Base-by-base conservation (phyloP, 2,113 vertebrate genomes). In the Pleuronectes platessa region DNA sequence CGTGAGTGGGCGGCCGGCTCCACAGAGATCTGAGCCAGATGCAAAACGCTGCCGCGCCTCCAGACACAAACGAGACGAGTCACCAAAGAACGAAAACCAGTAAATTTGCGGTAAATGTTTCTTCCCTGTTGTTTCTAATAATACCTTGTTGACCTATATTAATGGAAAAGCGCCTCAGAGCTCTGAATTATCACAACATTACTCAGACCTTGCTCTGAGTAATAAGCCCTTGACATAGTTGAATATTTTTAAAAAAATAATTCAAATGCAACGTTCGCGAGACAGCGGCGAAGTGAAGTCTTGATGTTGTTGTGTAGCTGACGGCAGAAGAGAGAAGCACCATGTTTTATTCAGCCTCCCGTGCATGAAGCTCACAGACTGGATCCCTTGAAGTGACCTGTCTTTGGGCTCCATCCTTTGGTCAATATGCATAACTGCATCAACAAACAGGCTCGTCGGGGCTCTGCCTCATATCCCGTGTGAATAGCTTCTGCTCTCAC, bases 371-470 rank as follows among this genome's bases (percentile, higher is more conserved):
- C 72, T 78, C 58, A 54, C 81, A 77, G 51, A 63, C 55, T 26
- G 58, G 80, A 81, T 77, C 55, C 59, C 79, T 78, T 72, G 23
- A 78, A 81, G 56, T 90, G 86, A 86, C 87, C 85, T 72, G 91
- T 90, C 75, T 85, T 91, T 90, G 91, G 84, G 92, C 93, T 82
- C 93, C 94, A 89, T 89, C 91, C 83, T 27, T 90, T 86, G 94
- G 93, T 78, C 67, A 61, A 13, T 61, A 55, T 20, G 74, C 45
- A 77, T 62, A 92, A 94, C 90, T 93, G 82, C 92, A 92, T 20
- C 58, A 59, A 61, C 47, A 75, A 21, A 53, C 31, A 5, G 51
- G 23, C 23, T 45, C n/a, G 37, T 40, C 69, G 27, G 24, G 54
- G 7, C 1, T 69, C 12, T 74, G 14, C 64, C 20, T 69, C 42